phyloP scores from a whole-genome alignment of 1,140 invertebrate genomes.

The Lordiphosa mommai region DNA sequence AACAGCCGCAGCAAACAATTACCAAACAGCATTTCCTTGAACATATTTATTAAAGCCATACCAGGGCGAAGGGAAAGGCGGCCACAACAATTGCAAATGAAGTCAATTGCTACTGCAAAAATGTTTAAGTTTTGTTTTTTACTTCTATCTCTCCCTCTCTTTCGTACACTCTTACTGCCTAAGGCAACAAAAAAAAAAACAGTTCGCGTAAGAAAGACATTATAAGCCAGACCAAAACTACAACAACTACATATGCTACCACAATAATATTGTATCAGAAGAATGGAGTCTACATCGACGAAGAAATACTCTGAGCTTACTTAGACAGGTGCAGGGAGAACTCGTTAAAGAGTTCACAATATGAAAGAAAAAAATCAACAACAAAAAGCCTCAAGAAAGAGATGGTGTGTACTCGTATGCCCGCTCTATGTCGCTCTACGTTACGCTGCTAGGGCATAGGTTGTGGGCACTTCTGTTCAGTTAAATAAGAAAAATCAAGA shows the following conservation, averaged over 20 bases:
- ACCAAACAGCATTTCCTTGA: slow-evolving; percentile 75
- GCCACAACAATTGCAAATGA: slow-evolving; percentile 65
- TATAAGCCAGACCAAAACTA: slow-evolving; percentile 14
- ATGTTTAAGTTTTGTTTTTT: slow-evolving; percentile 52
- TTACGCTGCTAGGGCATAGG: too few relatives aligned
- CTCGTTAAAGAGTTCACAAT: not conserved
- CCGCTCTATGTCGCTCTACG: too few relatives aligned
- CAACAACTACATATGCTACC: slow-evolving; percentile 25
- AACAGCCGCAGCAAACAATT: slow-evolving; percentile 19
- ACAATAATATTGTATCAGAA: slow-evolving; percentile 30
- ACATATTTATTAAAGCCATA: slow-evolving; percentile 79
- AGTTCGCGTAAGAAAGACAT: slow-evolving; percentile 45
- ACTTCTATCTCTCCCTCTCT: slow-evolving; percentile 20
- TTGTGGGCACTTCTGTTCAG: too few relatives aligned
- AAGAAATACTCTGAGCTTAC: slow-evolving; percentile 3
- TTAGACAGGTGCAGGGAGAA: too few relatives aligned
- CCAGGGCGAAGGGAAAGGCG: slow-evolving; percentile 28
- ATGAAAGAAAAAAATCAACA: not conserved
- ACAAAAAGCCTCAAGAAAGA: too few relatives aligned
- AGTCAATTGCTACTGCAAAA: slow-evolving; percentile 72
- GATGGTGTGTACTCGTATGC: too few relatives aligned
- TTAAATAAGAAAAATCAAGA: too few relatives aligned
- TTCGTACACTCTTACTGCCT: not conserved
- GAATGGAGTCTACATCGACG: not conserved
- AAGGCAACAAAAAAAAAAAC: slow-evolving; percentile 5